phyloP scores from a whole-genome alignment of 2,113 vertebrate genomes.

The Lasiurus cinereus region DNA sequence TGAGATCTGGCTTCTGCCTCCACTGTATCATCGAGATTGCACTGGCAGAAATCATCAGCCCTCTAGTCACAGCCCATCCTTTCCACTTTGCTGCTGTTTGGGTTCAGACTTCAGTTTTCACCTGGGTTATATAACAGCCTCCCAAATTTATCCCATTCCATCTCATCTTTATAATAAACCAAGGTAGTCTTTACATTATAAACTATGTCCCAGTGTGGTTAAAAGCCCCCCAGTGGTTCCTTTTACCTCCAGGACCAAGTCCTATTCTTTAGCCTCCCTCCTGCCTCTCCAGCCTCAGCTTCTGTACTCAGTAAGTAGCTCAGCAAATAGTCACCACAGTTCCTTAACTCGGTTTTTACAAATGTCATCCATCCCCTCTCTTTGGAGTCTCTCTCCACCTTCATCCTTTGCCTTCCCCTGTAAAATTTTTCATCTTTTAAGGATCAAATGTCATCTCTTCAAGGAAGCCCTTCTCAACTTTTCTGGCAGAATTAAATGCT shows the following conservation, averaged over 20 bases:
- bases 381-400: not conserved
- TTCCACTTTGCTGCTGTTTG: not conserved
- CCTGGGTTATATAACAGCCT: not conserved
- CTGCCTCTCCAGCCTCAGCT: not conserved
- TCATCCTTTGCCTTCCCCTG: not conserved
- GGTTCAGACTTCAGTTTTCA: not conserved
- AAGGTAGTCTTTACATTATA: not conserved
- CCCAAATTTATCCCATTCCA: not conserved
- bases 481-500: constrained; percentile 43
- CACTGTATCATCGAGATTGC: fast-evolving
- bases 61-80: not conserved
- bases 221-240: not conserved
- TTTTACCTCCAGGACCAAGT: not conserved
- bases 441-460: not conserved
- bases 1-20: not conserved
- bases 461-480: constrained; percentile 17
- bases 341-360: not conserved
- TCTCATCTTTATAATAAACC: not conserved
- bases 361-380: not conserved
- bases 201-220: not conserved
- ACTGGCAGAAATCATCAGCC: not conserved
- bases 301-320: too few species aligned
- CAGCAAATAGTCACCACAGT: not conserved
- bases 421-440: not conserved
- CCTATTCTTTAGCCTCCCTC: not conserved